Percentiles rank a stretch among this genome's conserved stretches.
Conservation (phyloP, 2,888 invertebrate species). For the Stenchaetothrips biformis region DNA sequence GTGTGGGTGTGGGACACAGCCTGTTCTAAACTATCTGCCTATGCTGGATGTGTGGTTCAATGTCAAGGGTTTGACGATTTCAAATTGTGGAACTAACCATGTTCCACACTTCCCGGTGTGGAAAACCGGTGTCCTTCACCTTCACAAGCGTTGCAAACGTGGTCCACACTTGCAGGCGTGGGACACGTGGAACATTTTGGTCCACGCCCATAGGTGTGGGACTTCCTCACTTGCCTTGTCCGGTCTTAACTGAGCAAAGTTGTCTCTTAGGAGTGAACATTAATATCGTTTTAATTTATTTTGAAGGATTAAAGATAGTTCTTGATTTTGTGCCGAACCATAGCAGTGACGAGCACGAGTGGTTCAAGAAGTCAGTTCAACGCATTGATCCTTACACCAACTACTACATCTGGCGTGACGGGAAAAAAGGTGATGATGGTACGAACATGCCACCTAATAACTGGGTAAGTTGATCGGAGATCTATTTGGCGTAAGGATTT, state of each 20-base stretch:
- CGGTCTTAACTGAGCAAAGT: not conserved
- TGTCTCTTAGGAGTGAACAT: not conserved
- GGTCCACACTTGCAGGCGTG: not conserved
- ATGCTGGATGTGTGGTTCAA: too few species aligned
- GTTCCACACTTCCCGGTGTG: too few species aligned
- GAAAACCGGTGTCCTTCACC: too few species aligned
- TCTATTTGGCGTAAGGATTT: not conserved
- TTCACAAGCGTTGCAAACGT: too few species aligned
- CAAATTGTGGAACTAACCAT: too few species aligned
- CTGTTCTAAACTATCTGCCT: too few species aligned
- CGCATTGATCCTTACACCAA: slow-evolving; percentile 44
- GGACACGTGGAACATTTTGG: not conserved
- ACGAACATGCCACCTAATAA: slow-evolving; percentile 37
- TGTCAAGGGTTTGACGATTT: too few species aligned
- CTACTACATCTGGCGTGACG: slow-evolving; percentile 49
- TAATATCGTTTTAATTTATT: too few species aligned
- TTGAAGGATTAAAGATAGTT: slow-evolving; percentile 39
- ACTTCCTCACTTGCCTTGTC: not conserved
- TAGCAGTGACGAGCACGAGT: slow-evolving; percentile 48
- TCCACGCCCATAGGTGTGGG: not conserved
- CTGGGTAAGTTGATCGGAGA: slow-evolving; percentile 36
- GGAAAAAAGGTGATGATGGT: slow-evolving; percentile 28
- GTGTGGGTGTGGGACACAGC: too few species aligned
- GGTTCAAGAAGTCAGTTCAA: slow-evolving; percentile 48
- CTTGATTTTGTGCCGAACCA: slow-evolving; percentile 43